phyloP scores from a whole-genome alignment of 2,113 vertebrate genomes.

The Grantiella picta region DNA sequence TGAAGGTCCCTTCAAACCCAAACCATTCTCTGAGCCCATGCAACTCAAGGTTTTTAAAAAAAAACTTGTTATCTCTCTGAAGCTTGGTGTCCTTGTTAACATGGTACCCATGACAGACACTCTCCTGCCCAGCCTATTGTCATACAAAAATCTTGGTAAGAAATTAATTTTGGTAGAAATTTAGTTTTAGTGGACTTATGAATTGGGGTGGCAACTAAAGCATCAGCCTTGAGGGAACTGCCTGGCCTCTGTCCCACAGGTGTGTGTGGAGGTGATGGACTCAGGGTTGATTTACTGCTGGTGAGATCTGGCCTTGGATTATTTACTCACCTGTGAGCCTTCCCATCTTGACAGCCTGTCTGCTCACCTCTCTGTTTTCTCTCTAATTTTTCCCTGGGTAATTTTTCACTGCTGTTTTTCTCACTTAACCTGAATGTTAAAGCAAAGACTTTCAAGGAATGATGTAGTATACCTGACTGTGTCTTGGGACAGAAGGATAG shows the following conservation, averaged over 20 bases:
- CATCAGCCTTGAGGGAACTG: background rate
- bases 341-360: background rate
- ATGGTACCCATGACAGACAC: rapidly evolving
- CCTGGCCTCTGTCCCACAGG: background rate
- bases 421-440: background rate
- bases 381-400: background rate
- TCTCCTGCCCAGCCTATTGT: rapidly evolving
- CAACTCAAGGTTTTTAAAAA: background rate
- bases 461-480: too few species aligned
- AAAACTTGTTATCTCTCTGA: background rate
- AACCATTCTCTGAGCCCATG: background rate
- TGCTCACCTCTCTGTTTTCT: rapidly evolving
- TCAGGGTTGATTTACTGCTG: background rate
- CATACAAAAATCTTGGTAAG: background rate
- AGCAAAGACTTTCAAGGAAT: background rate
- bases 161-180: background rate
- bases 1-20: background rate
- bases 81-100: background rate
- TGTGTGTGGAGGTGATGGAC: background rate
- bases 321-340: background rate
- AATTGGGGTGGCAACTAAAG: background rate
- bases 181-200: background rate
- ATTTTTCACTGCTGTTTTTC: background rate
- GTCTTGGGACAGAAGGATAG: background rate
- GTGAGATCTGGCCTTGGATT: background rate